Percentiles rank a stretch among this genome's conserved stretches.
Evolutionary conservation across 2,888 invertebrate genomes (phyloP).

Genomic region (Podotricha telesiphe): DNA sequence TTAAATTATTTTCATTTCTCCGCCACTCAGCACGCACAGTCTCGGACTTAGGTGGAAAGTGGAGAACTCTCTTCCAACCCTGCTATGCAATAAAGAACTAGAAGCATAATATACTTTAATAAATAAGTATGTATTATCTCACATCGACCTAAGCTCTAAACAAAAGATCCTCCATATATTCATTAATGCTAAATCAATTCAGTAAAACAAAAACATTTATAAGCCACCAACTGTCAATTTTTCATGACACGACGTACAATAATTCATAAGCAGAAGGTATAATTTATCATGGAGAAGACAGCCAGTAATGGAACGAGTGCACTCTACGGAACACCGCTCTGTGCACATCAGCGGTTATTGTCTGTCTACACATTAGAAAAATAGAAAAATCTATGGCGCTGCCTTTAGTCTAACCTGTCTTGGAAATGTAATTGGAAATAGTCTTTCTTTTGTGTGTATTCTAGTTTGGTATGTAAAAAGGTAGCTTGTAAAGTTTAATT

Average conservation of each 20-base stretch:
- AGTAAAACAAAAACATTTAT: constrained; percentile 19
- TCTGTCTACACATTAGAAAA: constrained; percentile 37
- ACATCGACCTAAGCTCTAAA: background rate
- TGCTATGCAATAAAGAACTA: too few species aligned
- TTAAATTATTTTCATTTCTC: too few species aligned
- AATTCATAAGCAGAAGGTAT: constrained; percentile 46
- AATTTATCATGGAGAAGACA: constrained; percentile 50
- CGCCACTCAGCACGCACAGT: too few species aligned
- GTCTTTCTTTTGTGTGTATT: background rate
- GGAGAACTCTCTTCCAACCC: too few species aligned
- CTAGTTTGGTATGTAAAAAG: background rate
- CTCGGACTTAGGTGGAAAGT: too few species aligned
- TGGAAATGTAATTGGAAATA: background rate
- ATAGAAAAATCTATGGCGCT: constrained; percentile 31
- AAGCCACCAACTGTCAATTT: constrained; percentile 41
- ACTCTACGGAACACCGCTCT: constrained; percentile 43
- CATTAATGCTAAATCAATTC: constrained; percentile 20
- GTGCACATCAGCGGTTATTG: constrained; percentile 43
- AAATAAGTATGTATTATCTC: background rate
- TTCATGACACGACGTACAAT: constrained; percentile 46
- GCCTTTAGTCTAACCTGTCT: constrained; percentile 23
- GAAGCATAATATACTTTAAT: background rate
- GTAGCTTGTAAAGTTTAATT: too few species aligned
- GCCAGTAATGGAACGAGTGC: constrained; percentile 49
- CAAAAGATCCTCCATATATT: background rate